These are phyloP conservation scores for Frankliniella fusca DNA, from an alignment of 2,888 invertebrate genomes.

Conservation along the genomic window DNA sequence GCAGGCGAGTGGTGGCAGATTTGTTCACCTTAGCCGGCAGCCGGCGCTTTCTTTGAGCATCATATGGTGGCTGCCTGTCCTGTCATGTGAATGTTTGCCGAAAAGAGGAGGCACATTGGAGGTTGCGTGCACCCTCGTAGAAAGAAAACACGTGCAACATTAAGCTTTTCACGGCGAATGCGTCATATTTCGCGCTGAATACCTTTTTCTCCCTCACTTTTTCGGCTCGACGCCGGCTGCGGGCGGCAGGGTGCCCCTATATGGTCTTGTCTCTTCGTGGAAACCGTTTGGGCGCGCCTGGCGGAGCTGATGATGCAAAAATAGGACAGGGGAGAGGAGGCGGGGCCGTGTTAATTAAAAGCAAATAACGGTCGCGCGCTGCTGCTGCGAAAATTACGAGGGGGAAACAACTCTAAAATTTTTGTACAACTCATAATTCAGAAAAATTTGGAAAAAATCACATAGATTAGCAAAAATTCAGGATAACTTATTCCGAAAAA, in stretches of 20 bases:
- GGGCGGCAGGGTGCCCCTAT: not conserved
- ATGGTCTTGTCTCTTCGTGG: not conserved
- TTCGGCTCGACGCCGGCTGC: not conserved
- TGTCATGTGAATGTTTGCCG: not conserved
- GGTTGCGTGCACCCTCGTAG: not conserved
- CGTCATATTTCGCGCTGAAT: conserved; percentile 24
- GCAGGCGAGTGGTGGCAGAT: not conserved
- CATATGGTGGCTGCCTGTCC: not conserved
- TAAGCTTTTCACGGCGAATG: conserved; percentile 22
- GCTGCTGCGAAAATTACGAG: too few relatives aligned
- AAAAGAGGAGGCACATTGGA: not conserved
- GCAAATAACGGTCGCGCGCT: too few relatives aligned
- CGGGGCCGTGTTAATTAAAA: too few relatives aligned
- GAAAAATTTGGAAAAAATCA: too few relatives aligned
- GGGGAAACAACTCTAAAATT: too few relatives aligned
- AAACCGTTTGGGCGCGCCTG: not conserved
- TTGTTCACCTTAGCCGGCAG: not conserved
- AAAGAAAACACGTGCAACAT: conserved; percentile 25
- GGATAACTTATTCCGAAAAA: too few relatives aligned
- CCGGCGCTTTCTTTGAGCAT: conserved; percentile 5
- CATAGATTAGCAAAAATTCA: too few relatives aligned
- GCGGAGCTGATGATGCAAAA: too few relatives aligned
- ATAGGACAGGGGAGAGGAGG: too few relatives aligned
- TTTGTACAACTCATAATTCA: too few relatives aligned
- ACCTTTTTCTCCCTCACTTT: not conserved